Evolutionary conservation across 2,888 invertebrate genomes (phyloP).

Genomic region (Cephus runcator): DNA sequence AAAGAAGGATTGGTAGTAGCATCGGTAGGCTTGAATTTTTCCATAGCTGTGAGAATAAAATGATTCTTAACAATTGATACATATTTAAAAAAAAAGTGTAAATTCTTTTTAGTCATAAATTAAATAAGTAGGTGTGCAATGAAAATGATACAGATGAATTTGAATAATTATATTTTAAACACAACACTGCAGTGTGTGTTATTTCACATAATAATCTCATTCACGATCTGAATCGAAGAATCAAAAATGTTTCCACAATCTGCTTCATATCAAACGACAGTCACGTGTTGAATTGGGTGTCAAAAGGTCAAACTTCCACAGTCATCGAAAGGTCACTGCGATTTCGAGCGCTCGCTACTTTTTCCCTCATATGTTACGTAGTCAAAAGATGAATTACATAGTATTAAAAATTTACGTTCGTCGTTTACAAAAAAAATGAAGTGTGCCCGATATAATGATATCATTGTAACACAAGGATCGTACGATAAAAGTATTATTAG

Average conservation of each 20-base stretch:
- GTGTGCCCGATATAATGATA: not conserved
- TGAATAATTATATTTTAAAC: not conserved
- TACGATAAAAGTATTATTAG: not conserved
- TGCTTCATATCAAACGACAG: not conserved
- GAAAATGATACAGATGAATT: not conserved
- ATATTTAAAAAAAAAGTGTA: constrained; percentile 21
- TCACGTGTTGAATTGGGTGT: not conserved
- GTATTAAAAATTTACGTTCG: not conserved
- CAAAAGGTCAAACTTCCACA: not conserved
- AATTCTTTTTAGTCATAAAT: constrained; percentile 6
- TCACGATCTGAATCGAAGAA: not conserved
- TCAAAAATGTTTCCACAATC: not conserved
- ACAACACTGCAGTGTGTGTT: too few relatives aligned
- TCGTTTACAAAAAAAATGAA: not conserved
- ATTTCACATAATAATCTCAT: not conserved
- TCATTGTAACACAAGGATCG: not conserved
- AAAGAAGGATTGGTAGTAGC: constrained; percentile 99
- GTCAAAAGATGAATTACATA: not conserved
- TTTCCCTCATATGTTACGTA: not conserved
- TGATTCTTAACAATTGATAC: constrained; percentile 1
- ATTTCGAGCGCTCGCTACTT: not conserved
- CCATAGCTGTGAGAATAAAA: constrained; percentile 79
- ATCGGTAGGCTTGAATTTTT: constrained; percentile 97
- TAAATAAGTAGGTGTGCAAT: not conserved
- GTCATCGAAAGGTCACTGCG: not conserved